Percentiles rank a stretch among this genome's conserved stretches.
These are phyloP conservation scores for Xiphophorus hellerii DNA, from an alignment of 2,113 vertebrate genomes.

Conservation along the genomic window DNA sequence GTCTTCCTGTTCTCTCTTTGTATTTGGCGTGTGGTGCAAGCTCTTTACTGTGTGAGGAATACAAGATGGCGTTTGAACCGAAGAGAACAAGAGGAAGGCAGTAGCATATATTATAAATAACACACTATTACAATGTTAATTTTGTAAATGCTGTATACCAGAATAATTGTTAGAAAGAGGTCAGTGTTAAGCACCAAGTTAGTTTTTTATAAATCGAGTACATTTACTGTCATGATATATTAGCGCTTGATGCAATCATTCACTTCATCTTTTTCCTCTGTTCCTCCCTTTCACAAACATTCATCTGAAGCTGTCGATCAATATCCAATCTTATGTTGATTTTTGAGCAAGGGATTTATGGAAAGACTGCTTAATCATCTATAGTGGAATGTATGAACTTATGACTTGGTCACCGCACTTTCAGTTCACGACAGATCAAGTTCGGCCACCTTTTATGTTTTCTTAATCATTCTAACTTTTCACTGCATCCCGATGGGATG, in stretches of 20 bases:
- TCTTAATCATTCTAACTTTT: slow-evolving; percentile 54
- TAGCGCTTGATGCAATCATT: slow-evolving; percentile 75
- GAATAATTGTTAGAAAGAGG: slow-evolving; percentile 79
- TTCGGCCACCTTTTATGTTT: slow-evolving; percentile 38
- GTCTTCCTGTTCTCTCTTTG: slow-evolving; percentile 80
- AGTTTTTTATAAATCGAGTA: slow-evolving; percentile 78
- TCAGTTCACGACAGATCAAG: slow-evolving; percentile 72
- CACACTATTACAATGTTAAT: slow-evolving; percentile 76
- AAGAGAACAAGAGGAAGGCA: slow-evolving; percentile 76
- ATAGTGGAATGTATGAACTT: slow-evolving; percentile 69
- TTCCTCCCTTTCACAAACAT: slow-evolving; percentile 50
- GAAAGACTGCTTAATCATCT: slow-evolving; percentile 50
- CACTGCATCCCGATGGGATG: slow-evolving; percentile 60
- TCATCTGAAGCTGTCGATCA: slow-evolving; percentile 61
- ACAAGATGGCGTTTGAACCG: slow-evolving; percentile 48
- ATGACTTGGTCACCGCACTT: slow-evolving; percentile 73
- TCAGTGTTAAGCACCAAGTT: slow-evolving; percentile 78
- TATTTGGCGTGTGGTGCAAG: slow-evolving; percentile 66
- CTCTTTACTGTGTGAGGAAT: slow-evolving; percentile 52
- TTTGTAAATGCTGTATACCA: slow-evolving; percentile 81
- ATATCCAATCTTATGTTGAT: slow-evolving; percentile 58
- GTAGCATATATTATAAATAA: slow-evolving; percentile 78
- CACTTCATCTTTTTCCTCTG: slow-evolving; percentile 41
- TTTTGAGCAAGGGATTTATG: slow-evolving; percentile 46
- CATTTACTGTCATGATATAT: slow-evolving; percentile 74